Conservation (phyloP, 2,113 vertebrate species). For the Gallinago jamesoni region DNA sequence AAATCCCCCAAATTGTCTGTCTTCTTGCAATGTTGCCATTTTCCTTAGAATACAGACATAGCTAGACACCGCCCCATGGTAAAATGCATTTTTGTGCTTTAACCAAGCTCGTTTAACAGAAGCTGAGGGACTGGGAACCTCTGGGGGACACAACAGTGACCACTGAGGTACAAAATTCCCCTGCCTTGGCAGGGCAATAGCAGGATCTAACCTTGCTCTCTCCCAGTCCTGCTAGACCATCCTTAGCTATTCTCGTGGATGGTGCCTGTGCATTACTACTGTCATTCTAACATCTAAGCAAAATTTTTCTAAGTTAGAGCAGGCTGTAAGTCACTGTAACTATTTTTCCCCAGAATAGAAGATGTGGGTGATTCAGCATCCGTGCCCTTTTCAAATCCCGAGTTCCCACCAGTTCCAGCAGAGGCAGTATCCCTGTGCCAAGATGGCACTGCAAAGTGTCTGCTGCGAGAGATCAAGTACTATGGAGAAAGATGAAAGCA, state of each 20-base stretch:
- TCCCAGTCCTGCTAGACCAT: not conserved
- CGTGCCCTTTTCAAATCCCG: not conserved
- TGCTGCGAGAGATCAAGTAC: not conserved
- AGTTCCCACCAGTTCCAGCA: not conserved
- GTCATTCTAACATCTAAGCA: not conserved
- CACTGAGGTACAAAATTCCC: not conserved
- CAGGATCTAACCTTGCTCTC: not conserved
- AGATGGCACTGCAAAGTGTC: not conserved
- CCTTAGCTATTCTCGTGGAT: not conserved
- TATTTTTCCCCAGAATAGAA: not conserved
- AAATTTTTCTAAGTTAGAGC: not conserved
- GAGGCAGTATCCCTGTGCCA: not conserved
- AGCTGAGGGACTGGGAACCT: not conserved
- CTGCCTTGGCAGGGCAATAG: not conserved
- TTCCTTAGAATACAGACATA: not conserved
- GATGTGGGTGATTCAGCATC: conserved; percentile 4
- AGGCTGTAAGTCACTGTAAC: not conserved
- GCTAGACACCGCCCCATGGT: not conserved
- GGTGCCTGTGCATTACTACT: not conserved
- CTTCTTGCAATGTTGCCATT: not conserved
- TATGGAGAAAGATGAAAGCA: not conserved
- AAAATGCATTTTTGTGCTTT: not conserved
- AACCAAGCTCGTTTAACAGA: not conserved
- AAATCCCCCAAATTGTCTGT: not conserved
- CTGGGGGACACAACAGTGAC: not conserved